phyloP scores from a whole-genome alignment of 2,797 vertebrate species.

The Astyanax mexicanus region DNA sequence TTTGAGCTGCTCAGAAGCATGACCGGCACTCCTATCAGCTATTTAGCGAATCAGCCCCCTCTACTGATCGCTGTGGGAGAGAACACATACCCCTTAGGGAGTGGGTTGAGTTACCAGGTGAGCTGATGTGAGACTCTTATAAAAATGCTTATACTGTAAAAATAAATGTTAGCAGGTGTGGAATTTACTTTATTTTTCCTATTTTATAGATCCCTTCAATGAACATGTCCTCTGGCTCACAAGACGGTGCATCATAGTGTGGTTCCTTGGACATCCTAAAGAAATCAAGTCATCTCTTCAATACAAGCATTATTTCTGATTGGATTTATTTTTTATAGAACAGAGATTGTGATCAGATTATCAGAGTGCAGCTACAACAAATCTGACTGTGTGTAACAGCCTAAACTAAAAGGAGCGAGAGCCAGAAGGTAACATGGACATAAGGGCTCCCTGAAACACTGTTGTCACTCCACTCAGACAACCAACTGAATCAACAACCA shows the following conservation, averaged over 20 bases:
- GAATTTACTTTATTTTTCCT: too few relatives aligned
- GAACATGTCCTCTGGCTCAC: neutral
- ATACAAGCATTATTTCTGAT: neutral
- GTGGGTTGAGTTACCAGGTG: constrained; percentile 19
- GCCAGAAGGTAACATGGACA: too few relatives aligned
- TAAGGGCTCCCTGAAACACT: too few relatives aligned
- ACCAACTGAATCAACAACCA: too few relatives aligned
- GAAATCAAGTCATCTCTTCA: neutral
- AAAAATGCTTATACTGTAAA: too few relatives aligned
- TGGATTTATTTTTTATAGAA: too few relatives aligned
- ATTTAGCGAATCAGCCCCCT: neutral
- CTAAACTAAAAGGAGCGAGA: too few relatives aligned
- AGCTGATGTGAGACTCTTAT: neutral
- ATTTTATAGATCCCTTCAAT: constrained; percentile 3
- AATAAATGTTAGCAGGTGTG: too few relatives aligned
- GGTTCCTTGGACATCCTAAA: neutral
- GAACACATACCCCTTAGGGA: constrained; percentile 4
- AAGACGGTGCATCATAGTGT: neutral
- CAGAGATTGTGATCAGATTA: too few relatives aligned
- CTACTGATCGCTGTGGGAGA: neutral
- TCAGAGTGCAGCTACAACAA: too few relatives aligned
- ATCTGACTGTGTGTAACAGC: too few relatives aligned
- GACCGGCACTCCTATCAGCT: constrained; percentile 8
- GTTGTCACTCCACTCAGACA: too few relatives aligned
- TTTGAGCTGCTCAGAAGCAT: neutral